Conservation (phyloP, 1,140 invertebrate genomes). For the Nasonia vitripennis region DNA sequence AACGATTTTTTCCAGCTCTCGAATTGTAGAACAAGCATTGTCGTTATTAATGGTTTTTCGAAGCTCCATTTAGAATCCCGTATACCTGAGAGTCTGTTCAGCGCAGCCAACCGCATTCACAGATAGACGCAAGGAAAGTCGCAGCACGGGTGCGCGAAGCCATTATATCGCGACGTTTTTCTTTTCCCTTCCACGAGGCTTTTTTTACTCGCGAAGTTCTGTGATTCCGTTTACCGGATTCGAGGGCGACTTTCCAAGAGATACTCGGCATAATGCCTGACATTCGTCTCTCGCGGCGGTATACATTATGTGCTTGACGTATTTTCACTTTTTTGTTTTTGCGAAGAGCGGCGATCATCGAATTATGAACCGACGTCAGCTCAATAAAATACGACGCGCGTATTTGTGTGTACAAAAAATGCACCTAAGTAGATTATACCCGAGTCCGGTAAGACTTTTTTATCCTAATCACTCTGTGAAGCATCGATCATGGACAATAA, state of each 20-base stretch:
- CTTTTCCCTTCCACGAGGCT: slow-evolving; percentile 9
- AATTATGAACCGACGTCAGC: too few species aligned
- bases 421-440: too few species aligned
- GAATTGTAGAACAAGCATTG: neutral
- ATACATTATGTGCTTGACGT: neutral
- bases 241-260: slow-evolving; percentile 36
- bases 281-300: neutral
- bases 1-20: neutral
- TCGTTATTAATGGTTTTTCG: too few species aligned
- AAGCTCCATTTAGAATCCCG: neutral
- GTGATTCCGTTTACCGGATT: slow-evolving; percentile 7
- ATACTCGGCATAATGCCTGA: neutral
- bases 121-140: slow-evolving; percentile 26
- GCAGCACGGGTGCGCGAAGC: slow-evolving; percentile 29
- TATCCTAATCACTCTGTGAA: too few species aligned
- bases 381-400: too few species aligned
- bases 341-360: too few species aligned
- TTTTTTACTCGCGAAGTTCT: slow-evolving; percentile 13
- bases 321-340: slow-evolving; percentile 8
- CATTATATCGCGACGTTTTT: slow-evolving; percentile 14
- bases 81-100: neutral
- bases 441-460: too few species aligned
- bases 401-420: too few species aligned
- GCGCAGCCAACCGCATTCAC: neutral
- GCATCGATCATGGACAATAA: too few species aligned